A percentile compares a stretch with the other conserved stretches of the same genome.
These are phyloP conservation scores for Belgica antarctica DNA, from an alignment of 2,888 invertebrate species.

Conservation along the genomic window DNA sequence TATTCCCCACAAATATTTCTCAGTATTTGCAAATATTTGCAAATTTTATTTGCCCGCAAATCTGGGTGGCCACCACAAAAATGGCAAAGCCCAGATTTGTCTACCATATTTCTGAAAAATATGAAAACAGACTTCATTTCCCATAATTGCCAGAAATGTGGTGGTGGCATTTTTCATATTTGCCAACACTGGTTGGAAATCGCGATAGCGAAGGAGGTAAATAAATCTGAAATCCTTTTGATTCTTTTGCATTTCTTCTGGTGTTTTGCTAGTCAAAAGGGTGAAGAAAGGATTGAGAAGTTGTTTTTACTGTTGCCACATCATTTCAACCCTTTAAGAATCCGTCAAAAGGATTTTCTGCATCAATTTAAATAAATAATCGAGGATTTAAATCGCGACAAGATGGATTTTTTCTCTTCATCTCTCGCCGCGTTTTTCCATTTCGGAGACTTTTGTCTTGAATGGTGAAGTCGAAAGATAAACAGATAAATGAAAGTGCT, in stretches of 20 bases:
- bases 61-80: no score
- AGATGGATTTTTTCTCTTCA: constrained; percentile 4
- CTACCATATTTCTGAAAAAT: no score
- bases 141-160: no score
- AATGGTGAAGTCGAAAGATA: not conserved
- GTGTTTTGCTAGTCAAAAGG: not conserved
- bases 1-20: no score
- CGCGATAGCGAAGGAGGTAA: constrained; percentile 8
- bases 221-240: constrained; percentile 29
- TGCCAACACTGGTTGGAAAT: not conserved
- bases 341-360: constrained; percentile 1
- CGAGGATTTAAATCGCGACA: constrained; percentile 39
- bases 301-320: not conserved
- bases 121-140: no score
- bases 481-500: constrained; percentile 25
- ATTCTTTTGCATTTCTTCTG: not conserved
- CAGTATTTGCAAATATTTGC: no score
- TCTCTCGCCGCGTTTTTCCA: not conserved
- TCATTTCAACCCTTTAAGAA: constrained; percentile 25
- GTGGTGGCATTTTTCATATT: no score
- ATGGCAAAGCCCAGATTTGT: no score
- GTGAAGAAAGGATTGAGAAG: not conserved
- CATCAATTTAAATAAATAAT: constrained; percentile 42
- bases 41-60: no score
- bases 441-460: not conserved